A percentile compares a stretch with the other conserved stretches of the same genome.
These are phyloP conservation scores for Cynocephalus volans DNA, from an alignment of 2,113 vertebrate genomes.

Conservation along the genomic window DNA sequence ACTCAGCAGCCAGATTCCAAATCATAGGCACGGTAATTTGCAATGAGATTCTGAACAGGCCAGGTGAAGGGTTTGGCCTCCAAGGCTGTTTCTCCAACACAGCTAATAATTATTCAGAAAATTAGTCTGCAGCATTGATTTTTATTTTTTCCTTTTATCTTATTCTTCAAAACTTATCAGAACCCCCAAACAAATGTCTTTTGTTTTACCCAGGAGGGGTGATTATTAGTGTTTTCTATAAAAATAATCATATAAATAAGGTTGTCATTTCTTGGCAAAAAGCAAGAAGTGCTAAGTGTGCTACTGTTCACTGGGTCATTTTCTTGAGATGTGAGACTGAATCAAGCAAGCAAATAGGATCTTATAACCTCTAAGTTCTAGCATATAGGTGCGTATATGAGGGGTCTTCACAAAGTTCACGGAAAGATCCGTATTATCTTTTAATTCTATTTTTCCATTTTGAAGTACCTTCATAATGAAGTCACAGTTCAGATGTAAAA, in stretches of 20 bases:
- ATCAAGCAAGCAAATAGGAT: not conserved
- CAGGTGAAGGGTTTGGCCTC: conserved; percentile 68
- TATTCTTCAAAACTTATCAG: conserved; percentile 69
- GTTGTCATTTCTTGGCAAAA: conserved; percentile 78
- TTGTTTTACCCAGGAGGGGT: conserved; percentile 84
- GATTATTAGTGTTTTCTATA: conserved; percentile 80
- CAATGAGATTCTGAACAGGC: conserved; percentile 82
- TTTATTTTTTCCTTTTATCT: conserved; percentile 61
- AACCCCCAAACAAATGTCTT: conserved; percentile 83
- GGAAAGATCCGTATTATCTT: no score
- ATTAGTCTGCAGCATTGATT: conserved; percentile 81
- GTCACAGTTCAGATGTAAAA: not conserved
- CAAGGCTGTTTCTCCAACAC: conserved; percentile 70
- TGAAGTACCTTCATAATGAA: not conserved
- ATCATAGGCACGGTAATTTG: conserved; percentile 76
- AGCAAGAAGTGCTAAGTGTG: conserved; percentile 73
- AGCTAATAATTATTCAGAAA: conserved; percentile 83
- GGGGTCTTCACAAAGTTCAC: no score
- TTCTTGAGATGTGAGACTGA: not conserved
- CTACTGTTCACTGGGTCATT: conserved; percentile 21
- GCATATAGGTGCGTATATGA: not conserved
- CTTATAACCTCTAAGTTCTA: not conserved
- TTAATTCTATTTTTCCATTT: no score
- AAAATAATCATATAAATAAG: conserved; percentile 84
- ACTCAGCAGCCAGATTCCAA: conserved; percentile 35